Evolutionary conservation across 1,140 invertebrate species (phyloP).

Genomic region (Aphis gossypii): DNA sequence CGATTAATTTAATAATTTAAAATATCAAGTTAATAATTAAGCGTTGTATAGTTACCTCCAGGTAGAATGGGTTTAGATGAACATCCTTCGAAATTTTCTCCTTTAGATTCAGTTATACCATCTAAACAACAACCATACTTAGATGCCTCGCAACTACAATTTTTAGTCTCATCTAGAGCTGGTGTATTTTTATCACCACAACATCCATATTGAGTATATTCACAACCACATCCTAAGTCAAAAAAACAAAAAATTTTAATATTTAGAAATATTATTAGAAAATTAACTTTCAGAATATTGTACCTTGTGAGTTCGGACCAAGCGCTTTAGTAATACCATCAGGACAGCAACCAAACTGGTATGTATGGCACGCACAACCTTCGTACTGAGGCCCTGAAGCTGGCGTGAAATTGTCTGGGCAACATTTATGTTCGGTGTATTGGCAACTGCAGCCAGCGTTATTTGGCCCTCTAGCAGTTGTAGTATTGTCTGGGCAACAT

Average conservation of each 20-base stretch:
- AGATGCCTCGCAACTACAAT: constrained; percentile 81
- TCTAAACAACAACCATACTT: constrained; percentile 88
- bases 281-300: background rate
- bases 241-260: background rate
- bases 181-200: constrained; percentile 83
- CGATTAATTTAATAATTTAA: background rate
- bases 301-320: constrained; percentile 80
- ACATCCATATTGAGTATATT: constrained; percentile 81
- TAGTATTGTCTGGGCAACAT: constrained; percentile 89
- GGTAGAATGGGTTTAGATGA: constrained; percentile 71
- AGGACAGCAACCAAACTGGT: constrained; percentile 81
- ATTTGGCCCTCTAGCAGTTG: constrained; percentile 77
- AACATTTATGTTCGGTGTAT: constrained; percentile 85
- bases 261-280: background rate
- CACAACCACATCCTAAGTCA: constrained; percentile 79
- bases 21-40: background rate
- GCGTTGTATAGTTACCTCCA: constrained; percentile 67
- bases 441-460: constrained; percentile 81
- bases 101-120: constrained; percentile 78
- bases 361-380: constrained; percentile 72
- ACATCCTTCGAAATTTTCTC: constrained; percentile 85
- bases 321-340: constrained; percentile 85
- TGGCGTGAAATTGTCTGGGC: constrained; percentile 79
- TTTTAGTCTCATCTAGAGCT: constrained; percentile 73
- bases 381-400: constrained; percentile 83